phyloP scores from a whole-genome alignment of 2,888 invertebrate genomes.

The Autographa pulchrina region DNA sequence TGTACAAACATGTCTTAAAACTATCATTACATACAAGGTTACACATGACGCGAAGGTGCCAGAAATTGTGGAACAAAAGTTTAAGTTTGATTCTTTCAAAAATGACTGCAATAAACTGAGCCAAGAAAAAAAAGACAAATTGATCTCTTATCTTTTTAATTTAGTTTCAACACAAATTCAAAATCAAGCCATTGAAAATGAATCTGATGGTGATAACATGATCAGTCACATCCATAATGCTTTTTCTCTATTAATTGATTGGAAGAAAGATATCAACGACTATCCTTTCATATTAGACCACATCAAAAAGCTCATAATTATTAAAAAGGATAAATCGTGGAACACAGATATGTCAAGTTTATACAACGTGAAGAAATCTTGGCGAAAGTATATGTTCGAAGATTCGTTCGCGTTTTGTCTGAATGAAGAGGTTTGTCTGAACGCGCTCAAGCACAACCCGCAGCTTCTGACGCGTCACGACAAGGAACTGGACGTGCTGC shows the following conservation, averaged over 20 bases:
- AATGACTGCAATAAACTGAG: slow-evolving; percentile 62
- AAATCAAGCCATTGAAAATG: slow-evolving; percentile 51
- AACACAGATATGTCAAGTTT: slow-evolving; percentile 60
- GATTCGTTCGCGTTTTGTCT: slow-evolving; percentile 71
- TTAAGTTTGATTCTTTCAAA: slow-evolving; percentile 69
- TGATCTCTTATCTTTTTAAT: slow-evolving; percentile 73
- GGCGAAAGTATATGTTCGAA: slow-evolving; percentile 74
- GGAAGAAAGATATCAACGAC: slow-evolving; percentile 70
- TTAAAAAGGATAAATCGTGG: slow-evolving; percentile 65
- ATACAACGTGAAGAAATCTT: slow-evolving; percentile 72
- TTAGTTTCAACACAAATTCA: slow-evolving; percentile 56
- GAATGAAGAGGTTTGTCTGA: slow-evolving; percentile 69
- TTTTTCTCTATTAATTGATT: slow-evolving; percentile 69
- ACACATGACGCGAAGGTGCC: slow-evolving; percentile 70
- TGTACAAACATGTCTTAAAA: slow-evolving; percentile 70
- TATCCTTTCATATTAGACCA: slow-evolving; percentile 63
- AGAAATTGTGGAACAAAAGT: slow-evolving; percentile 73
- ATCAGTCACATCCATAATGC: slow-evolving; percentile 55
- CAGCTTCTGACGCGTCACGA: slow-evolving; percentile 66
- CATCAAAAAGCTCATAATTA: slow-evolving; percentile 65
- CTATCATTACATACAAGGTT: slow-evolving; percentile 74
- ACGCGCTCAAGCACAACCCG: slow-evolving; percentile 78
- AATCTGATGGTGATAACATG: slow-evolving; percentile 60
- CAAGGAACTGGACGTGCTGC: slow-evolving; percentile 61
- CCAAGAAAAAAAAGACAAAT: slow-evolving; percentile 64